Evolutionary conservation across 2,113 vertebrate genomes (phyloP).

Genomic region (Sebastes schlegelii): DNA sequence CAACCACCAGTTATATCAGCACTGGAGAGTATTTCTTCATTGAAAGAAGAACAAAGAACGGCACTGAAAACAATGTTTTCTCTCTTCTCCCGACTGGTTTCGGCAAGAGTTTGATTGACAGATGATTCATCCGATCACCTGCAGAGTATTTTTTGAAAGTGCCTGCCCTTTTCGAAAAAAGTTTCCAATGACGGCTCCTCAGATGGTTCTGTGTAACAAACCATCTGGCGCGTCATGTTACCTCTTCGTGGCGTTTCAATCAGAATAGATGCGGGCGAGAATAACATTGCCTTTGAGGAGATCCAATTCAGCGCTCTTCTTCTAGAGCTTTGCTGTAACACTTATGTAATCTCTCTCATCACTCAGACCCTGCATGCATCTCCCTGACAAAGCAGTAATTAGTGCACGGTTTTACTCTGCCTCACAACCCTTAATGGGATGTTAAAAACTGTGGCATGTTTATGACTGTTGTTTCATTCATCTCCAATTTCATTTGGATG

Average conservation of each 20-base stretch:
- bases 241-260: slow-evolving; percentile 33
- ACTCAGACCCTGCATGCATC: slow-evolving; percentile 26
- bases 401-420: slow-evolving; percentile 32
- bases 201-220: too few species aligned
- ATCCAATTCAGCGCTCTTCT: slow-evolving; percentile 26
- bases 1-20: too few species aligned
- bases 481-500: slow-evolving; percentile 46
- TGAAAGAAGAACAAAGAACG: too few species aligned
- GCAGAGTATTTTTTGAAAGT: too few species aligned
- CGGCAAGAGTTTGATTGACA: too few species aligned
- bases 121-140: too few species aligned
- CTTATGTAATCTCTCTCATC: slow-evolving; percentile 49
- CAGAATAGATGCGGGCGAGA: slow-evolving; percentile 18
- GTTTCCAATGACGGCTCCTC: too few species aligned
- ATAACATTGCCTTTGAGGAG: slow-evolving; percentile 19
- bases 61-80: too few species aligned
- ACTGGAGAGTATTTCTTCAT: too few species aligned
- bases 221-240: too few species aligned
- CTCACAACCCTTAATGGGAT: slow-evolving; percentile 45
- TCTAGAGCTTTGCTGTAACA: slow-evolving; percentile 44
- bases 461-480: slow-evolving; percentile 44
- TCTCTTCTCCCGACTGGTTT: too few species aligned
- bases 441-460: slow-evolving; percentile 42
- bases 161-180: too few species aligned
- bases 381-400: slow-evolving; percentile 50